phyloP scores from a whole-genome alignment of 2,797 vertebrate species.

The Orientallactaga sibirica region DNA sequence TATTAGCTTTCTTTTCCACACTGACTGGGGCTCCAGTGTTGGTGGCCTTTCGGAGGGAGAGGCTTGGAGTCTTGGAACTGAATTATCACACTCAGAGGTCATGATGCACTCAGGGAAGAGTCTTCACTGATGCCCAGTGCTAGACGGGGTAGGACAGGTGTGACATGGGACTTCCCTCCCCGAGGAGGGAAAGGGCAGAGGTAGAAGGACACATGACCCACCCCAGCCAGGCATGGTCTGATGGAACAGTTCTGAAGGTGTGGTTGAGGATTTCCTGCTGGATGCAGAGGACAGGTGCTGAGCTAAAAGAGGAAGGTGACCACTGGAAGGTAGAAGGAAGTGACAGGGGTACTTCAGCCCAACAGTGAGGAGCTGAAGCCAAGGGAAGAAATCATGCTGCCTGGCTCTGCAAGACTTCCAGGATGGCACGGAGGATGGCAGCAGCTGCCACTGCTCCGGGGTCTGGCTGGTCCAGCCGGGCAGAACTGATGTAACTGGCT shows the following conservation, averaged over 20 bases:
- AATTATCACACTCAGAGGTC: not conserved
- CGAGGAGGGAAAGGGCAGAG: not conserved
- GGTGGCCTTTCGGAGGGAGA: not conserved
- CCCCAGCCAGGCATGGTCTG: not conserved
- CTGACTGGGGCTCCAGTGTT: not conserved
- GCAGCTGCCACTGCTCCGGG: slow-evolving; percentile 94
- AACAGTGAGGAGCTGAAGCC: not conserved
- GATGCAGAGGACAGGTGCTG: not conserved
- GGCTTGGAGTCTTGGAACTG: not conserved
- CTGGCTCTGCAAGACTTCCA: slow-evolving; percentile 86
- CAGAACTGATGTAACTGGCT: slow-evolving; percentile 94
- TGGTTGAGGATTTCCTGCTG: not conserved
- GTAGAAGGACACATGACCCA: rapidly evolving
- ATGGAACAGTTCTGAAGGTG: not conserved
- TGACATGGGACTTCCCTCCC: not conserved
- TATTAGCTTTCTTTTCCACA: slow-evolving; percentile 53
- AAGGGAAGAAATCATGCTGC: not conserved
- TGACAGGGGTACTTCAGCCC: not conserved
- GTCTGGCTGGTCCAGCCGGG: slow-evolving; percentile 91
- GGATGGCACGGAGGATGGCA: slow-evolving; percentile 90
- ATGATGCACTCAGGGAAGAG: not conserved
- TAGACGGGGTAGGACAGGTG: not conserved
- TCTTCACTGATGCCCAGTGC: not conserved
- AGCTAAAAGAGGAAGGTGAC: not conserved
- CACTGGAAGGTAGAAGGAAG: not conserved